Percentiles rank a stretch among this genome's conserved stretches.
phyloP scores from a whole-genome alignment of 1,140 invertebrate genomes.

The Drosophila ercepeae region DNA sequence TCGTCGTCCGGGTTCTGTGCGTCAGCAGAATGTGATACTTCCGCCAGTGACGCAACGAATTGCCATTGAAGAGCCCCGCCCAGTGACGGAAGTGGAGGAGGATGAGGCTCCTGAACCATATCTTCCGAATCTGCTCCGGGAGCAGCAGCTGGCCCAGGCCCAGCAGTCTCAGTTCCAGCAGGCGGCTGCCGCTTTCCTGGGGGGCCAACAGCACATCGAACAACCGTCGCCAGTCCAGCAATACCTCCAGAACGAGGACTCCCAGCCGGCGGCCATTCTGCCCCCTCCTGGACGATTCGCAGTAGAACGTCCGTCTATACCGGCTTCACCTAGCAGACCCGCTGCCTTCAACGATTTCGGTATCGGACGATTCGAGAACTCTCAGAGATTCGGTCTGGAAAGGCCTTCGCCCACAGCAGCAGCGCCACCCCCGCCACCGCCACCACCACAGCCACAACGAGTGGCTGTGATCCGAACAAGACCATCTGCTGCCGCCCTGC shows the following conservation, averaged over 20 bases:
- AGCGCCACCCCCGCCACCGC: conserved; percentile 36
- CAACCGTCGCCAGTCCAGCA: conserved; percentile 74
- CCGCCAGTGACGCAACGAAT: conserved; percentile 84
- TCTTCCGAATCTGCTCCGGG: conserved; percentile 67
- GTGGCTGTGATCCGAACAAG: conserved; percentile 57
- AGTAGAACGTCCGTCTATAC: conserved; percentile 70
- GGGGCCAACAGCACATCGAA: conserved; percentile 82
- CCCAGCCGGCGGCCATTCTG: conserved; percentile 83
- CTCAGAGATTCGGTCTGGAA: conserved; percentile 66
- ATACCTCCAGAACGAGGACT: conserved; percentile 77
- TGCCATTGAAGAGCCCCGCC: conserved; percentile 85
- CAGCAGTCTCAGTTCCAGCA: conserved; percentile 84
- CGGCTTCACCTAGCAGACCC: conserved; percentile 42
- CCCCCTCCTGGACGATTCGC: conserved; percentile 82
- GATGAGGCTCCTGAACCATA: conserved; percentile 83
- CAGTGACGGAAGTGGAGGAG: conserved; percentile 86
- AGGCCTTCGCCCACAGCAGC: conserved; percentile 53
- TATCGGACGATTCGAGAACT: conserved; percentile 68
- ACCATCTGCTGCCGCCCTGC: conserved; percentile 44
- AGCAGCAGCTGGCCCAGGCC: conserved; percentile 81
- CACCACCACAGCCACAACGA: conserved; percentile 46
- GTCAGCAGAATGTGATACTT: conserved; percentile 84
- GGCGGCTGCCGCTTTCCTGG: conserved; percentile 69
- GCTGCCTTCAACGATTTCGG: conserved; percentile 74
- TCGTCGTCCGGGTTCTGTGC: conserved; percentile 83